Conservation (phyloP, 2,797 vertebrate species). For the Scyliorhinus canicula region DNA sequence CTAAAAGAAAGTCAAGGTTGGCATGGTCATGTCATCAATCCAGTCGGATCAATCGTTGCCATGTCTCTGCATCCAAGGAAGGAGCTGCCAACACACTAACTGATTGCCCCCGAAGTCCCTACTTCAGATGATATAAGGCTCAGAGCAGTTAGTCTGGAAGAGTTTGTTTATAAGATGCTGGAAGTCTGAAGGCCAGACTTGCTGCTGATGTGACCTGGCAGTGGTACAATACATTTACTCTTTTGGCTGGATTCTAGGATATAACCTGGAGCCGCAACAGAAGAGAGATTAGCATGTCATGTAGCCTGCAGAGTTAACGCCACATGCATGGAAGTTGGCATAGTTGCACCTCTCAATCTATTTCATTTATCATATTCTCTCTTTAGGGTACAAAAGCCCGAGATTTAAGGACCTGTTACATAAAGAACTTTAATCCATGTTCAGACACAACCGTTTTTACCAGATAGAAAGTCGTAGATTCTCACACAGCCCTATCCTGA, state of each 20-base stretch:
- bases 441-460: neutral
- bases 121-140: neutral
- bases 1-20: neutral
- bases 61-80: neutral
- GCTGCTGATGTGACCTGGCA: neutral
- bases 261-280: neutral
- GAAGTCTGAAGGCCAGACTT: neutral
- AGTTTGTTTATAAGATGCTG: neutral
- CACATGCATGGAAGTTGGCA: neutral
- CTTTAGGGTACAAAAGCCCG: neutral
- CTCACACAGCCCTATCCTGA: neutral
- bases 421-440: neutral
- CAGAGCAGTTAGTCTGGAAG: neutral
- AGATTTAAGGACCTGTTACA: neutral
- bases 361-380: neutral
- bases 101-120: neutral
- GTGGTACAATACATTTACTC: neutral
- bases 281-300: neutral
- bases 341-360: neutral
- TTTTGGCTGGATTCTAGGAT: neutral
- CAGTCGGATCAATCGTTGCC: too few relatives aligned
- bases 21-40: neutral
- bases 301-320: too few relatives aligned
- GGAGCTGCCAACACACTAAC: neutral
- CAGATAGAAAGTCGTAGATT: neutral